phyloP scores from a whole-genome alignment of 2,888 invertebrate genomes.

The Mythimna lalbum region DNA sequence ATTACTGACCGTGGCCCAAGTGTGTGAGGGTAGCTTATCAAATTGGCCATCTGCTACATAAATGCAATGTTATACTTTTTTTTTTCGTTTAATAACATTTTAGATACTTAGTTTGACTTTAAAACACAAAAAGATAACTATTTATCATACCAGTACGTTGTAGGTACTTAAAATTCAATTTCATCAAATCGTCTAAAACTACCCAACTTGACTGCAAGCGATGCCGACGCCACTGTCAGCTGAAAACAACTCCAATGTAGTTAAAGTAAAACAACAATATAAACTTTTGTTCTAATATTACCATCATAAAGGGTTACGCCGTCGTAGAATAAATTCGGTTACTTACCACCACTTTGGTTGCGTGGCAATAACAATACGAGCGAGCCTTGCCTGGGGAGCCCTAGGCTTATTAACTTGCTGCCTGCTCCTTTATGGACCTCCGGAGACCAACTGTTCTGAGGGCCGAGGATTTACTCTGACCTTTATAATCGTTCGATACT shows the following conservation, averaged over 20 bases:
- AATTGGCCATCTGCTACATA: not conserved
- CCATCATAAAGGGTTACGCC: slow-evolving; percentile 25
- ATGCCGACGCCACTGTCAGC: no score
- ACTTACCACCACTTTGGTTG: slow-evolving; percentile 43
- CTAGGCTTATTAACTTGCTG: slow-evolving; percentile 63
- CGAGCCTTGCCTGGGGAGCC: slow-evolving; percentile 38
- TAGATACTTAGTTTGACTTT: not conserved
- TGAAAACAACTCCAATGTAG: not conserved
- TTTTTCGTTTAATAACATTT: not conserved
- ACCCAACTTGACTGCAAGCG: not conserved
- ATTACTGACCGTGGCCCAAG: slow-evolving; percentile 6
- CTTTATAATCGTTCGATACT: slow-evolving; percentile 45
- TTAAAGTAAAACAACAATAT: slow-evolving; percentile 20
- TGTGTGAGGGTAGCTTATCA: not conserved
- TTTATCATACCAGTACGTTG: not conserved
- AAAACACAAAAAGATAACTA: not conserved
- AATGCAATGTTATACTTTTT: slow-evolving; percentile 4
- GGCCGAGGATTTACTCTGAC: slow-evolving; percentile 48
- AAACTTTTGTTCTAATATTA: not conserved
- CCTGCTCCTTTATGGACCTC: slow-evolving; percentile 51
- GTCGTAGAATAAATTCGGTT: slow-evolving; percentile 6
- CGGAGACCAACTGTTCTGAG: slow-evolving; percentile 47
- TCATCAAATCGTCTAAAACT: not conserved
- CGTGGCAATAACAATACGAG: slow-evolving; percentile 54
- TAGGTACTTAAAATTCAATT: not conserved